Evolutionary conservation across 2,888 invertebrate species (phyloP), one percentile per base, ranked within the genome.

Genomic region (Dolichopus griseipennis): DNA sequence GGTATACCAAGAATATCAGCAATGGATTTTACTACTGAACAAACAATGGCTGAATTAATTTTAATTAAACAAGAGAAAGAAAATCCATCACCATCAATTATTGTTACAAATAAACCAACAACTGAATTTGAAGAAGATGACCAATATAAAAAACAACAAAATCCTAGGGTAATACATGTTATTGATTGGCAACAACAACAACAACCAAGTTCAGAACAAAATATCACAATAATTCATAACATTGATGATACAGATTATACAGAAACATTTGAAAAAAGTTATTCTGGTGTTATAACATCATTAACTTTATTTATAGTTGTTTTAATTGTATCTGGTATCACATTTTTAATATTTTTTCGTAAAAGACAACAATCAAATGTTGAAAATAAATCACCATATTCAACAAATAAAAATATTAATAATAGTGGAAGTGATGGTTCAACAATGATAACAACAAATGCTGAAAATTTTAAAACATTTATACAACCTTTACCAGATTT

Each of bases 131-230:
- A 77, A n/a, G 75, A 76, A 67, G 75, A 78, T 69, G 68, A 78
- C 6, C 75, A 76, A 10, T 68, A 73, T 3, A 74, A 73, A 0
- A 74, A 71, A 1, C 71, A 73, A 0, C 75, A 76, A 18, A 69
- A 75, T 0, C 76, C 81, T 0, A 81, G 81, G n/a, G 78, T 81
- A 0, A 81, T 81, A 41, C 80, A 81, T 61, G 78, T 81, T 7
- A 80, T 80, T 27, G 79, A 80, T n/a, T 73, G 72, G 52, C 72
- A 74, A 73, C 73, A 75, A 9, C 69, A 73, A 15, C 70, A 72
- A 8, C 65, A 73, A 9, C 71, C 71, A 22, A 68, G 66, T 7
- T 8, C 20, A 2, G 34, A 62, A 3, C 71, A 71, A 9, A 68
- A 71, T 41, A 71, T 72, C 34, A 66, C 68, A 64, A 3, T 72